Evolutionary conservation across 2,888 invertebrate genomes (phyloP).

Genomic region (Drosophila infuscata): DNA sequence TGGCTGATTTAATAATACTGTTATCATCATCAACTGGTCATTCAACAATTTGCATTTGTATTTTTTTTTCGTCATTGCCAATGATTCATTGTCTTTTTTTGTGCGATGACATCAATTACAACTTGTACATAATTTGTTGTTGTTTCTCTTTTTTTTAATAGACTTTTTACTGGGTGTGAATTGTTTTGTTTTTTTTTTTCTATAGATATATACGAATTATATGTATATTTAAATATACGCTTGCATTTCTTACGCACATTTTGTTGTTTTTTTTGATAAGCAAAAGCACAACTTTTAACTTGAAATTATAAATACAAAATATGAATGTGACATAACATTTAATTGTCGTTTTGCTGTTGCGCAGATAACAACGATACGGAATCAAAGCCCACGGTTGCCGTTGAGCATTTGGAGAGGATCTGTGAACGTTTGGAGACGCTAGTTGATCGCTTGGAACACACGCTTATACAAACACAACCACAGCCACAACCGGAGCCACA

Average conservation of each 20-base stretch:
- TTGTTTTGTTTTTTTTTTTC: slow-evolving; percentile 13
- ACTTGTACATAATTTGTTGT: slow-evolving; percentile 9
- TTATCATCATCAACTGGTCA: slow-evolving; percentile 10
- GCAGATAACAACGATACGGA: slow-evolving; percentile 85
- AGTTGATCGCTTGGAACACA: slow-evolving; percentile 89
- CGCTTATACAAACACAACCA: slow-evolving; percentile 71
- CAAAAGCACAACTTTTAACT: slow-evolving; percentile 15
- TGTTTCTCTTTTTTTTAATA: slow-evolving; percentile 9
- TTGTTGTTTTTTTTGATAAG: slow-evolving; percentile 25
- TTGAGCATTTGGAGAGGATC: slow-evolving; percentile 87
- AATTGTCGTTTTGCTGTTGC: not conserved
- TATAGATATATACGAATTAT: not conserved
- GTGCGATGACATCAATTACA: slow-evolving; percentile 44
- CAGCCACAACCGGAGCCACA: slow-evolving; percentile 16
- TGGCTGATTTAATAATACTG: not conserved
- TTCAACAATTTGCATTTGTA: slow-evolving; percentile 17
- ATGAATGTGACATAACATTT: not conserved
- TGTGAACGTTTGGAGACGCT: slow-evolving; percentile 91
- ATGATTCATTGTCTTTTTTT: slow-evolving; percentile 44
- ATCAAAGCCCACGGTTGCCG: slow-evolving; percentile 86
- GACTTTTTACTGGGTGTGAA: slow-evolving; percentile 28
- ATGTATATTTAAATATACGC: slow-evolving; percentile 10
- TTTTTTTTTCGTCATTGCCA: slow-evolving; percentile 16
- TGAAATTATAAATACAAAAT: not conserved
- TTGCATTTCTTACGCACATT: slow-evolving; percentile 46